Conservation (phyloP, 2,888 invertebrate genomes). For the Metopia argyrocephala region DNA sequence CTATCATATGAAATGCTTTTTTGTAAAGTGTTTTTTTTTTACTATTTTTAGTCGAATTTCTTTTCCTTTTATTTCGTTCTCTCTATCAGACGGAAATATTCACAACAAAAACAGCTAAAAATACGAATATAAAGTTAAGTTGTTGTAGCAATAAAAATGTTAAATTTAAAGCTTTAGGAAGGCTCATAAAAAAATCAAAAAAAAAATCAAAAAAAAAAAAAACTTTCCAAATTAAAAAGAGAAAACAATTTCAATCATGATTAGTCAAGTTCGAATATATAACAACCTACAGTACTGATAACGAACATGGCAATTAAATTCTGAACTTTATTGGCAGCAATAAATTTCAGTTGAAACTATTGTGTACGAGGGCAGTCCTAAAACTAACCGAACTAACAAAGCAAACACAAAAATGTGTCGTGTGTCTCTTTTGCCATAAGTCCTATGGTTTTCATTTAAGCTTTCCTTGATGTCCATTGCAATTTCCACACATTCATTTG, state of each 20-base stretch:
- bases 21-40: conserved; percentile 35
- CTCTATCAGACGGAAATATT: conserved; percentile 62
- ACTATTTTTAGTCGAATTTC: conserved; percentile 19
- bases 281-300: background rate
- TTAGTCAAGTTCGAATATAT: background rate
- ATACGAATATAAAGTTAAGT: background rate
- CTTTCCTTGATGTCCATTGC: too few relatives aligned
- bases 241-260: conserved; percentile 19
- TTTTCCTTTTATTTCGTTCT: conserved; percentile 59
- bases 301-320: too few relatives aligned
- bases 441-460: too few relatives aligned
- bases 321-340: too few relatives aligned
- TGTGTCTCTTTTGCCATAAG: too few relatives aligned
- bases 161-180: conserved; percentile 68
- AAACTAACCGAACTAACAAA: too few relatives aligned
- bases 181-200: conserved; percentile 63
- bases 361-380: too few relatives aligned
- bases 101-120: conserved; percentile 36
- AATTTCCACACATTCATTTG: too few relatives aligned
- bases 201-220: conserved; percentile 11
- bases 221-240: background rate
- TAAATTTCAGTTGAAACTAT: too few relatives aligned
- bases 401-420: too few relatives aligned
- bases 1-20: conserved; percentile 33
- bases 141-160: conserved; percentile 67